Percentiles rank a stretch among this genome's conserved stretches.
Evolutionary conservation across 2,113 vertebrate genomes (phyloP).

Genomic region (Cariama cristata): DNA sequence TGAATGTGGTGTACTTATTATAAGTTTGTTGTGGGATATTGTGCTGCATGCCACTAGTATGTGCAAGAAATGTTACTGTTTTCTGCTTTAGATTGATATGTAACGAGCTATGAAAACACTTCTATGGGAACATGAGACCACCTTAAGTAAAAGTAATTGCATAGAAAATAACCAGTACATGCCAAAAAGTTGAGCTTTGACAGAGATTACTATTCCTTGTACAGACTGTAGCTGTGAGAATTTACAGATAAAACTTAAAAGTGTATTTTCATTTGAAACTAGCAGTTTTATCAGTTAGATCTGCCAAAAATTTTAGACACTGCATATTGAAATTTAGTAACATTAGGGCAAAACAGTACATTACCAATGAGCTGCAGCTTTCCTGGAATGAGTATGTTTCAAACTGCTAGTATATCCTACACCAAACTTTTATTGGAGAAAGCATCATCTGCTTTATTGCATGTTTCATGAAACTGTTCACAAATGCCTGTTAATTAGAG

Average conservation of each 20-base stretch:
- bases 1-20: slow-evolving; percentile 90
- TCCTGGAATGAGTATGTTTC: not conserved
- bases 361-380: not conserved
- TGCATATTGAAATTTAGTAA: not conserved
- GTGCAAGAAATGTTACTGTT: slow-evolving; percentile 15
- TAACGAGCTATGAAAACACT: not conserved
- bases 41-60: slow-evolving; percentile 8
- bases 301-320: not conserved
- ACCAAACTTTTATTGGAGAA: slow-evolving; percentile 89
- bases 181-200: not conserved
- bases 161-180: not conserved
- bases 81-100: not conserved
- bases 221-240: not conserved
- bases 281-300: not conserved
- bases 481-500: slow-evolving; percentile 99
- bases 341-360: not conserved
- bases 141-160: not conserved
- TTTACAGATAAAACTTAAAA: not conserved
- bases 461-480: slow-evolving; percentile 99
- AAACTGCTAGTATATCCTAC: slow-evolving; percentile 87
- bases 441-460: slow-evolving; percentile 98
- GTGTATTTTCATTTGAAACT: not conserved
- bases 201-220: not conserved
- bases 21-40: slow-evolving; percentile 97
- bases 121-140: not conserved